Percentiles rank a stretch among this genome's conserved stretches.
Evolutionary conservation across 2,113 vertebrate species (phyloP).

Genomic region (Gallinago media): DNA sequence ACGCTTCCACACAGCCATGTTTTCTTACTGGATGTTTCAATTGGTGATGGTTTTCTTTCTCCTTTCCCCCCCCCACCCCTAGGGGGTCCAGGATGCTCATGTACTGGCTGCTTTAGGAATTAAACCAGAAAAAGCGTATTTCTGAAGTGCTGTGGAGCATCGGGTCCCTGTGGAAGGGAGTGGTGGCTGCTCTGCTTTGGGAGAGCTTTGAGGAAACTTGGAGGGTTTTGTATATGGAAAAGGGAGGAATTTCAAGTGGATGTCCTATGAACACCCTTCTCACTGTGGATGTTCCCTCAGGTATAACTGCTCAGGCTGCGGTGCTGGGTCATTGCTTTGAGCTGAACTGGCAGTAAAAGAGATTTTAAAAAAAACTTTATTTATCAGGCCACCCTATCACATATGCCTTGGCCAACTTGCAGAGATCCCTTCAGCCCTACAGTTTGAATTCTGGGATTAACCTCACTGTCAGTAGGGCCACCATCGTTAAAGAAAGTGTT

Average conservation of each 20-base stretch:
- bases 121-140: neutral
- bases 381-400: neutral
- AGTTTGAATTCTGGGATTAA: neutral
- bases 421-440: neutral
- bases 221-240: neutral
- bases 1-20: neutral
- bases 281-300: neutral
- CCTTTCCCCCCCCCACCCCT: neutral
- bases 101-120: neutral
- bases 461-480: neutral
- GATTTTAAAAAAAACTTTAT: no score
- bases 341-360: neutral
- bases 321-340: neutral
- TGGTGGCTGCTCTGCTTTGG: accelerated
- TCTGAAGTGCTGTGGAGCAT: neutral
- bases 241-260: neutral
- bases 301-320: accelerated
- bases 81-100: neutral
- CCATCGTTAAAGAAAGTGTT: neutral
- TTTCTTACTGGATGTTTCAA: neutral
- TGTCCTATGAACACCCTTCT: neutral
- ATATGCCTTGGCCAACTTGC: neutral
- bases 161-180: neutral
- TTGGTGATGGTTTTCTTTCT: neutral
- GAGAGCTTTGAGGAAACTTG: neutral